Evolutionary conservation across 2,797 vertebrate genomes (phyloP), one percentile per base, ranked within the genome.

Genomic region (Rhyacichthys aspro): DNA sequence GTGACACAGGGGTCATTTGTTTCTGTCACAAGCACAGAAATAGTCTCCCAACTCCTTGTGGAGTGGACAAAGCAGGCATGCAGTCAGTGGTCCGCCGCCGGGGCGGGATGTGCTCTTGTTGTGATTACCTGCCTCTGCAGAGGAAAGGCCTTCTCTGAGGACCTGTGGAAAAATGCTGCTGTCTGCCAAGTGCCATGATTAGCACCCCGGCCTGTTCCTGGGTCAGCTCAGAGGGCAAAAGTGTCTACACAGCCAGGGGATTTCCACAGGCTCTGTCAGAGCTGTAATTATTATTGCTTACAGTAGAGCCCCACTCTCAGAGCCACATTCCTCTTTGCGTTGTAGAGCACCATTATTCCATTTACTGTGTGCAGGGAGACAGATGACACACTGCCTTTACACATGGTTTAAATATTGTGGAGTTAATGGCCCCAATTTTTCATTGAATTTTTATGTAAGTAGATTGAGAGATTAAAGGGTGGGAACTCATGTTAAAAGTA

Each of bases 41-140:
- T 87, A 86, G 70, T 72, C 79, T 62, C 47, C 56, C 34, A 43
- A 45, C 70, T 83, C 62, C 74, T 82, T 66, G 59, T 49, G 59
- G 45, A 65, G 58, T 72, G 59, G 74, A 82, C 77, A 79, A 80
- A 78, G 74, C 74, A 15, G 59, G 42, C 72, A 1, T 54, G 60
- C 71, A 43, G 55, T 76, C 48, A 69, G 56, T 73, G 72, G 62
- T 60, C 54, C 37, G 48, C 57, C 14, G 54, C 53, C 49, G 8
- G 45, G 65, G 77, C 44, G 81, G 86, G 79, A 76, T 83, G 79
- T 85, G 76, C 67, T 72, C 15, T 60, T 84, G 83, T 81, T 76
- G 77, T 83, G 81, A 88, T 86, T 90, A 89, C 87, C 88, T 88
- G 79, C 61, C 67, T 79, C 74, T 76, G 76, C 72, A 83, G 79